Evolutionary conservation across 2,888 invertebrate species (phyloP), one percentile per base, ranked within the genome.

Genomic region (Petrophora chlorosata): DNA sequence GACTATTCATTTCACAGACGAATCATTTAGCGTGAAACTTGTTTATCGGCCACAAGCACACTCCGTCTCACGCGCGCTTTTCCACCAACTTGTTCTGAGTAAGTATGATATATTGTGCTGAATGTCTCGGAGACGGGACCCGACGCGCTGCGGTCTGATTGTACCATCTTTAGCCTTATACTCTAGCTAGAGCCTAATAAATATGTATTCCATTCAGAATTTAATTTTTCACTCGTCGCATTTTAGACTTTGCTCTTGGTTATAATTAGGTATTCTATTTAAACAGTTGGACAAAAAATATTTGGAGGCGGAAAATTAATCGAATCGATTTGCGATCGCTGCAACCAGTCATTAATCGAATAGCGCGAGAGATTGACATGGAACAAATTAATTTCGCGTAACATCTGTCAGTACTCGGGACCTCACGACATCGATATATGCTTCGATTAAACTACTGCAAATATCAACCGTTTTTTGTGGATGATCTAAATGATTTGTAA

Each of bases 81-180:
- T 29, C 29, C 45, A 47, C 49, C 43, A 45, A 77, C 71, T 76
- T 78, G 76, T 73, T 77, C 73, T 65, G 71, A 70, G 65, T 78
- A 82, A 82, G 82, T 67, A 81, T 82, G 79, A 83, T 77, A 79
- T 82, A 82, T 82, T 74, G 64, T 73, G 61, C 61, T 34, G 45
- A 51, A 45, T 43, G 54, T 48, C 42, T 62, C 53, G 44, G 56
- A 35, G 57, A 56, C 56, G 63, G 50, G 36, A 51, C 43, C 47
- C 48, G 40, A 36, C 13, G 44, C 41, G 39, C 13, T 46, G 19
- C 17, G 17, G 28, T 25, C 12, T 22, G 35, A 45, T n/a, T n/a
- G n/a, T 45, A 33, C 26, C 7, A 45, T 43, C 29, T n/a, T n/a
- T n/a, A n/a, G n/a, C n/a, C n/a, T n/a, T n/a, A n/a, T n/a, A n/a